phyloP scores from a whole-genome alignment of 2,797 vertebrate genomes.

The Scomberomorus guttatus region DNA sequence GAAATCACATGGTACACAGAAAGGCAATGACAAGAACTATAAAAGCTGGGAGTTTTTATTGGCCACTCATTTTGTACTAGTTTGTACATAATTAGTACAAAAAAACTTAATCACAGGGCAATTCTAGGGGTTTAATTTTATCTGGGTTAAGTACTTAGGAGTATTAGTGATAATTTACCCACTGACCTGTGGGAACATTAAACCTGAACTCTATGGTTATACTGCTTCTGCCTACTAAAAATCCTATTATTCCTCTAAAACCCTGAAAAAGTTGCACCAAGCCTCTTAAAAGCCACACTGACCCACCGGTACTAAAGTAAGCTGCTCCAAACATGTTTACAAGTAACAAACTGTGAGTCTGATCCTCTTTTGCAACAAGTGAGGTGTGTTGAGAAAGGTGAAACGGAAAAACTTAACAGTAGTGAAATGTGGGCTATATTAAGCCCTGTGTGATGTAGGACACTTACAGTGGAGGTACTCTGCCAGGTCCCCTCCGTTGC shows the following conservation, averaged over 20 bases:
- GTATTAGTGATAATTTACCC: conserved; percentile 42
- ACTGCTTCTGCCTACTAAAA: conserved; percentile 20
- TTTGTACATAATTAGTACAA: conserved; percentile 8
- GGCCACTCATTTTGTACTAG: neutral
- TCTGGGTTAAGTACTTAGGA: conserved; percentile 43
- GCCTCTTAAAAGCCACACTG: conserved; percentile 45
- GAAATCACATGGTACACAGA: neutral
- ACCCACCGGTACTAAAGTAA: conserved; percentile 9
- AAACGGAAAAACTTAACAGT: conserved; percentile 16
- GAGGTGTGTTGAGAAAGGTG: conserved; percentile 7
- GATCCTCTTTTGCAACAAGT: conserved; percentile 12
- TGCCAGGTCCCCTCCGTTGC: conserved; percentile 98
- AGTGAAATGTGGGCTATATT: neutral
- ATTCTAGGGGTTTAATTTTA: conserved; percentile 32
- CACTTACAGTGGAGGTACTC: conserved; percentile 98
- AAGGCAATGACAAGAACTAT: neutral
- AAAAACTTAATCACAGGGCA: conserved; percentile 21
- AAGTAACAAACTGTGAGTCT: conserved; percentile 3
- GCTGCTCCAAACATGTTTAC: conserved; percentile 43
- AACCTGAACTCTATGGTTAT: conserved; percentile 25
- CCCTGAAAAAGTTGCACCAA: conserved; percentile 39
- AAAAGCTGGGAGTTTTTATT: conserved; percentile 5
- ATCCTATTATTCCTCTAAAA: conserved; percentile 59
- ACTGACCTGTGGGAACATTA: conserved; percentile 26
- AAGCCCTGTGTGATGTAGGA: conserved; percentile 14